Conservation (phyloP, 2,113 vertebrate species). For the Hiodon alosoides region DNA sequence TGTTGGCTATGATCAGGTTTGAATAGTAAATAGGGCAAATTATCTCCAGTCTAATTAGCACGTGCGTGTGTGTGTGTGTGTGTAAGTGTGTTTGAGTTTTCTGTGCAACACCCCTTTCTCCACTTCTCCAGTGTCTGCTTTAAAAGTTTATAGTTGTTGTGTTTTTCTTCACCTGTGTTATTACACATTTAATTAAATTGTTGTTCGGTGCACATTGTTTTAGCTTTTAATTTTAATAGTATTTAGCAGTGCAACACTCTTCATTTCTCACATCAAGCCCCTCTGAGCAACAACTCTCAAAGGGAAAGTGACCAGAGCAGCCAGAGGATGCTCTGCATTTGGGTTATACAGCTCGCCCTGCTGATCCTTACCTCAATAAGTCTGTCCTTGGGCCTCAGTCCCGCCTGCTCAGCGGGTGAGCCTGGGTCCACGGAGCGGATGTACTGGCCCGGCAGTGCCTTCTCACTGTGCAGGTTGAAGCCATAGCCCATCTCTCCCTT, state of each 20-base stretch:
- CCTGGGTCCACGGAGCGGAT: constrained; percentile 80
- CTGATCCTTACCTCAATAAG: constrained; percentile 74
- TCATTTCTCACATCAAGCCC: background rate
- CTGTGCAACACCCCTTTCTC: too few species aligned
- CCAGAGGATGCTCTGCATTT: too few species aligned
- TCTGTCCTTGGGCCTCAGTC: constrained; percentile 76
- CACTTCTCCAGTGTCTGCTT: background rate
- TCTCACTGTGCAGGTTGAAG: constrained; percentile 91
- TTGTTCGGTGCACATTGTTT: too few species aligned
- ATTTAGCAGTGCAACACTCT: background rate
- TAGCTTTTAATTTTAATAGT: background rate
- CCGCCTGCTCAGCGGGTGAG: constrained; percentile 71
- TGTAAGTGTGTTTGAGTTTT: background rate
- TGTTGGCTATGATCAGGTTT: background rate
- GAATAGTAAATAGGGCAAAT: too few species aligned
- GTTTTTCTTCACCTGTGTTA: too few species aligned
- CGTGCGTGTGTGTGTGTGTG: background rate
- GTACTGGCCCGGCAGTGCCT: constrained; percentile 76
- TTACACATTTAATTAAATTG: too few species aligned
- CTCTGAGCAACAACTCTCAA: too few species aligned
- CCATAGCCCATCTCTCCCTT: constrained; percentile 79
- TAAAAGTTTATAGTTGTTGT: background rate
- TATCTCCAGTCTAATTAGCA: background rate
- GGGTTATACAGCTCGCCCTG: too few species aligned
- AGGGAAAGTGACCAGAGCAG: too few species aligned